phyloP scores from a whole-genome alignment of 1,140 invertebrate genomes.

The Drosophila ironensis region DNA sequence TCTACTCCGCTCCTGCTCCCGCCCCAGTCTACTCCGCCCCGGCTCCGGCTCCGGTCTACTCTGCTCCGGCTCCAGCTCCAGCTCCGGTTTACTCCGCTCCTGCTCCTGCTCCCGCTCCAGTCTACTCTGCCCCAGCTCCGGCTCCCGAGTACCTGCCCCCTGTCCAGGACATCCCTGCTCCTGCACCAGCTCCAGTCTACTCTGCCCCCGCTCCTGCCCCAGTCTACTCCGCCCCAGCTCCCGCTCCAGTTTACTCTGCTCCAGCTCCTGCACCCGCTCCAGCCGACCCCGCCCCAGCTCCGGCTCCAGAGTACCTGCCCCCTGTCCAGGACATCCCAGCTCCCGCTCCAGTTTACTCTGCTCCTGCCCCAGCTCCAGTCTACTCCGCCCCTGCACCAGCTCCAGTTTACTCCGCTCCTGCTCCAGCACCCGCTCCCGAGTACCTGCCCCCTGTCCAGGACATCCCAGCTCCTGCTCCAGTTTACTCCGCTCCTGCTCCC shows the following conservation, averaged over 20 bases:
- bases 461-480: conserved; percentile 27
- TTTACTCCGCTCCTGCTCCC: conserved; percentile 3
- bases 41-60: conserved; percentile 41
- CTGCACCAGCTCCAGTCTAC: conserved; percentile 27
- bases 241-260: conserved; percentile 17
- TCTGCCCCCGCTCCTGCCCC: conserved; percentile 3
- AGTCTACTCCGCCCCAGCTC: conserved; percentile 27
- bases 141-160: conserved; percentile 37
- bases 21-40: conserved; percentile 22
- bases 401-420: neutral
- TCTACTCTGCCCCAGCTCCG: conserved; percentile 19
- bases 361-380: conserved; percentile 30
- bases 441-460: conserved; percentile 48
- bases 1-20: conserved; percentile 15
- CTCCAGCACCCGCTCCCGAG: neutral
- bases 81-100: conserved; percentile 45
- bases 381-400: conserved; percentile 40
- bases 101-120: conserved; percentile 23
- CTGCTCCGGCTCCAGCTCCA: conserved; percentile 42
- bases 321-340: conserved; percentile 28
- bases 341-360: conserved; percentile 18
- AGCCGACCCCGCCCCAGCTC: conserved; percentile 9
- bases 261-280: conserved; percentile 27
- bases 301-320: conserved; percentile 29
- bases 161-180: no score